A percentile compares a stretch with the other conserved stretches of the same genome.
phyloP scores from a whole-genome alignment of 2,113 vertebrate species.

The Trematomus loennbergii region DNA sequence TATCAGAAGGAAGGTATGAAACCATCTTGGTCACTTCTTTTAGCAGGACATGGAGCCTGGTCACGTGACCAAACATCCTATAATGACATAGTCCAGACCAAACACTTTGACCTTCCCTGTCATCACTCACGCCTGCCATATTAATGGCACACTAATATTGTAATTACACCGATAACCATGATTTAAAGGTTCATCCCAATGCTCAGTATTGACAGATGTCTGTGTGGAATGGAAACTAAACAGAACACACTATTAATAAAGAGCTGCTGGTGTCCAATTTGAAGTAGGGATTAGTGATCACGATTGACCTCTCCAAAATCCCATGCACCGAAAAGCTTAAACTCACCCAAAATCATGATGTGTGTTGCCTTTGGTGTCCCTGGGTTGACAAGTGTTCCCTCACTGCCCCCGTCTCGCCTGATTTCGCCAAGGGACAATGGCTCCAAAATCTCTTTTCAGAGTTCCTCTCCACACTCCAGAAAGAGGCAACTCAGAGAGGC shows the following conservation, averaged over 20 bases:
- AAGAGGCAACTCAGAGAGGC: conserved; percentile 80
- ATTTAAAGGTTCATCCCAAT: conserved; percentile 51
- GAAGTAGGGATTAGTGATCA: conserved; percentile 68
- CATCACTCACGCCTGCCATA: conserved; percentile 73
- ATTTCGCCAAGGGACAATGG: conserved; percentile 68
- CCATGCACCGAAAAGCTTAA: conserved; percentile 46
- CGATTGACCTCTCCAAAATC: conserved; percentile 64
- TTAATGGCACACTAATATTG: conserved; percentile 53
- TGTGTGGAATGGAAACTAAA: conserved; percentile 37
- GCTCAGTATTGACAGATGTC: conserved; percentile 63
- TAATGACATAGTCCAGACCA: conserved; percentile 59
- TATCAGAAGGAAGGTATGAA: conserved; percentile 17
- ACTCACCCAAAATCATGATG: conserved; percentile 87
- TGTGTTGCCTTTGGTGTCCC: conserved; percentile 68
- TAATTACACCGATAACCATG: conserved; percentile 58
- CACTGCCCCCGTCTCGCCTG: conserved; percentile 57
- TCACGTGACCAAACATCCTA: conserved; percentile 77
- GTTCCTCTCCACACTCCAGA: conserved; percentile 70
- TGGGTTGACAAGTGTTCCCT: conserved; percentile 64
- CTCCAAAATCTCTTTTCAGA: conserved; percentile 73
- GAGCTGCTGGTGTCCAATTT: conserved; percentile 56
- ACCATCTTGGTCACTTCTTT: conserved; percentile 33
- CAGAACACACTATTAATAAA: conserved; percentile 48
- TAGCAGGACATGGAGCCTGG: conserved; percentile 41
- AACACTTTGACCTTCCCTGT: conserved; percentile 76